Percentiles rank a stretch among this genome's conserved stretches.
These are phyloP conservation scores for Aculops lycopersici DNA, from an alignment of 1,140 invertebrate species.

Conservation along the genomic window DNA sequence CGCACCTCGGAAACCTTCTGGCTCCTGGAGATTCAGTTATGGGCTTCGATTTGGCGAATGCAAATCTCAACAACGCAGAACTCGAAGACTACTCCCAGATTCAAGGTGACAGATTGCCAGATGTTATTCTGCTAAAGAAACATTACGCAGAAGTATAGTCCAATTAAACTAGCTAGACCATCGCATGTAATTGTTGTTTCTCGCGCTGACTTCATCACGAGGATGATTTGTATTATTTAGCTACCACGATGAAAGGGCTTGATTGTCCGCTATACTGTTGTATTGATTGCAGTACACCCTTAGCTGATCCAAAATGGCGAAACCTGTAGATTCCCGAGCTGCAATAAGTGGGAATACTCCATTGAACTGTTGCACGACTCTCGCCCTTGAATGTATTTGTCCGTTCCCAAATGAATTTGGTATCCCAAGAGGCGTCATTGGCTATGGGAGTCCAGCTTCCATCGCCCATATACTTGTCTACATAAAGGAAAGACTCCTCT, in stretches of 20 bases:
- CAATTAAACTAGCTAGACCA: no score
- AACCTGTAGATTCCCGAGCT: conserved; percentile 39
- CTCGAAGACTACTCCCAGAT: conserved; percentile 40
- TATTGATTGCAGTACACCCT: conserved; percentile 10
- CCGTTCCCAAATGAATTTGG: conserved; percentile 40
- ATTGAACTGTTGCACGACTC: conserved; percentile 34
- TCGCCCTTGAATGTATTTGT: conserved; percentile 34
- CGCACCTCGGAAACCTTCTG: conserved; percentile 73
- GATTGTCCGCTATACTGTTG: conserved; percentile 9
- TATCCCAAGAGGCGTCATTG: conserved; percentile 59
- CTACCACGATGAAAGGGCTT: conserved; percentile 5
- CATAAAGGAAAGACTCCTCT: conserved; percentile 31
- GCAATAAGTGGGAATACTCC: conserved; percentile 31
- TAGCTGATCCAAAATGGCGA: conserved; percentile 16
- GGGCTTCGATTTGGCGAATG: conserved; percentile 56
- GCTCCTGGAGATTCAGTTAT: conserved; percentile 68
- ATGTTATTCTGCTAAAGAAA: conserved; percentile 77
- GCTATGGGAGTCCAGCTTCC: conserved; percentile 31
- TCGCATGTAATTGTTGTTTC: no score
- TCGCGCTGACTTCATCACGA: no score
- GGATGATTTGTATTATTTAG: no score
- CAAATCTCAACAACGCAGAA: conserved; percentile 57
- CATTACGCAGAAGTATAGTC: conserved; percentile 25
- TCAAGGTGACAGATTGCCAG: conserved; percentile 29
- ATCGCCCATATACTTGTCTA: conserved; percentile 23